phyloP scores from a whole-genome alignment of 2,797 vertebrate species.

The Phyllotis vaccarum region DNA sequence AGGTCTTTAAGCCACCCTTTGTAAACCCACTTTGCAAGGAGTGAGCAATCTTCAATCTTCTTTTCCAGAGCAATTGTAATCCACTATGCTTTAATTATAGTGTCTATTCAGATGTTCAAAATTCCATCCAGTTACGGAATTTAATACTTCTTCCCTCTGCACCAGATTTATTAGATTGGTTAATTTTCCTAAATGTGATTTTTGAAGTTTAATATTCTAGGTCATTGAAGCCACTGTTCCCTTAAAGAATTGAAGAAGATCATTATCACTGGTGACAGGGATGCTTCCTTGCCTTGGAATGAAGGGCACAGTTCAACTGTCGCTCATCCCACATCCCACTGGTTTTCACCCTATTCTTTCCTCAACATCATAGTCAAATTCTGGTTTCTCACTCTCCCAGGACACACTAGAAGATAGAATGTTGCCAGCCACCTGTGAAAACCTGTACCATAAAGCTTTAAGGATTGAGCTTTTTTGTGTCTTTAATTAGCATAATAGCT shows the following conservation, averaged over 20 bases:
- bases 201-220: slow-evolving; percentile 72
- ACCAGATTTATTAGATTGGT: slow-evolving; percentile 76
- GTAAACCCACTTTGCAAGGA: slow-evolving; percentile 76
- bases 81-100: slow-evolving; percentile 80
- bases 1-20: slow-evolving; percentile 67
- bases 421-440: background rate
- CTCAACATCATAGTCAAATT: background rate
- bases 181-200: slow-evolving; percentile 77
- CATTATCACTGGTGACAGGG: slow-evolving; percentile 23
- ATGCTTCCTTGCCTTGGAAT: background rate
- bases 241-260: slow-evolving; percentile 65
- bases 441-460: background rate
- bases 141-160: slow-evolving; percentile 79
- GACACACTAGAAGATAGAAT: background rate
- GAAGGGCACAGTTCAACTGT: background rate
- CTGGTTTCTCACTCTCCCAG: background rate
- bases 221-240: slow-evolving; percentile 75
- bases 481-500: background rate
- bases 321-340: background rate
- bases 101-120: slow-evolving; percentile 77
- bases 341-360: background rate
- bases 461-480: background rate
- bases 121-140: slow-evolving; percentile 78
- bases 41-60: slow-evolving; percentile 71
- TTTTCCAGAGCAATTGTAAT: slow-evolving; percentile 78